These are phyloP conservation scores for Muscicapa adusta DNA, from an alignment of 2,113 vertebrate genomes.

Conservation along the genomic window DNA sequence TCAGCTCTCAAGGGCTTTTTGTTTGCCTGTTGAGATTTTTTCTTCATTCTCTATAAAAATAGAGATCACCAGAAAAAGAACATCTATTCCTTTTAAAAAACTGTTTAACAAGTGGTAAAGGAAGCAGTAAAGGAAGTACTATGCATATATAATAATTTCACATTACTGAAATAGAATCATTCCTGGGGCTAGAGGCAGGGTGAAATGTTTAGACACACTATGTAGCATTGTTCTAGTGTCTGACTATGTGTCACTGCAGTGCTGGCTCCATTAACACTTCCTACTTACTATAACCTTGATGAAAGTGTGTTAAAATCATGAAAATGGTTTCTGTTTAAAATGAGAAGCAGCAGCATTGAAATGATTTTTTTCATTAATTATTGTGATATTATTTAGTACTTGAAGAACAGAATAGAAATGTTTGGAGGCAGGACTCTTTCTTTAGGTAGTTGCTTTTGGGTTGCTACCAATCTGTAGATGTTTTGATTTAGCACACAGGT, in stretches of 20 bases:
- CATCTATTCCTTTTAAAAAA: neutral
- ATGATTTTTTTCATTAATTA: neutral
- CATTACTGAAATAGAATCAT: neutral
- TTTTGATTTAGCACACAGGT: neutral
- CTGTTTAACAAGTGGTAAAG: neutral
- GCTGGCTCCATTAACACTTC: neutral
- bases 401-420: neutral
- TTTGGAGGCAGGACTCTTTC: neutral
- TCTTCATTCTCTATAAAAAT: neutral
- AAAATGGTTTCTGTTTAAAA: neutral
- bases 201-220: neutral
- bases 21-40: neutral
- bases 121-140: neutral
- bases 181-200: neutral
- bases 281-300: neutral
- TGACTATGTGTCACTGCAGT: neutral
- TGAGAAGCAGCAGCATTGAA: neutral
- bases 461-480: neutral
- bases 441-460: neutral
- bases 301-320: neutral
- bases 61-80: neutral
- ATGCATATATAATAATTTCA: neutral
- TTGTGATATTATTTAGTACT: neutral
- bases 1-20: neutral
- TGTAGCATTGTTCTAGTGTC: neutral